Evolutionary conservation across 2,888 invertebrate species (phyloP).

Genomic region (Tipula helvola): DNA sequence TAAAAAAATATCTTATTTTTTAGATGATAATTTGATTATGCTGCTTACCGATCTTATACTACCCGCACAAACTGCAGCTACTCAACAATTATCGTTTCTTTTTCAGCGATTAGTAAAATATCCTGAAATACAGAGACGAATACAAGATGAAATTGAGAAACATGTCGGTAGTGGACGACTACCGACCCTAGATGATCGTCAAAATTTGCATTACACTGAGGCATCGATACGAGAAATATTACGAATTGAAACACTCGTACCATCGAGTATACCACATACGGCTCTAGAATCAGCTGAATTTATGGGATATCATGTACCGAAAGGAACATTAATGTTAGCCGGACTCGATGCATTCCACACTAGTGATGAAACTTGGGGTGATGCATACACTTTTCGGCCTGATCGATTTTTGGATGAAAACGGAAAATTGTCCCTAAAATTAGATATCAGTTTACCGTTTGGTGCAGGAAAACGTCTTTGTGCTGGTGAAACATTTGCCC

Average conservation of each 20-base stretch:
- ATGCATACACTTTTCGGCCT: constrained; percentile 52
- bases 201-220: constrained; percentile 47
- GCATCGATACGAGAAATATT: constrained; percentile 48
- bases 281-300: constrained; percentile 39
- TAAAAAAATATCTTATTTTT: constrained; percentile 1
- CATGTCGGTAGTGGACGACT: constrained; percentile 46
- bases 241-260: constrained; percentile 46
- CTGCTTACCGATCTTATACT: constrained; percentile 47
- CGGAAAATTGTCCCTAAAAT: constrained; percentile 40
- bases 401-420: constrained; percentile 48
- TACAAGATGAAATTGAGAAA: constrained; percentile 49
- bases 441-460: constrained; percentile 50
- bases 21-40: constrained; percentile 46
- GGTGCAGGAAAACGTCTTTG: constrained; percentile 53
- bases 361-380: constrained; percentile 47
- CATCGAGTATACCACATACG: constrained; percentile 45
- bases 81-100: constrained; percentile 38
- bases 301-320: constrained; percentile 44
- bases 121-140: constrained; percentile 42
- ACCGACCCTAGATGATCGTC: constrained; percentile 43
- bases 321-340: constrained; percentile 40
- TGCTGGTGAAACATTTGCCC: constrained; percentile 57
- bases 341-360: constrained; percentile 43
- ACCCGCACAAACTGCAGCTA: constrained; percentile 43
- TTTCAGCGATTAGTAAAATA: constrained; percentile 41